Percentiles rank a stretch among this genome's conserved stretches.
These are phyloP conservation scores for Mesitornis unicolor DNA, from an alignment of 2,113 vertebrate genomes.

Conservation along the genomic window DNA sequence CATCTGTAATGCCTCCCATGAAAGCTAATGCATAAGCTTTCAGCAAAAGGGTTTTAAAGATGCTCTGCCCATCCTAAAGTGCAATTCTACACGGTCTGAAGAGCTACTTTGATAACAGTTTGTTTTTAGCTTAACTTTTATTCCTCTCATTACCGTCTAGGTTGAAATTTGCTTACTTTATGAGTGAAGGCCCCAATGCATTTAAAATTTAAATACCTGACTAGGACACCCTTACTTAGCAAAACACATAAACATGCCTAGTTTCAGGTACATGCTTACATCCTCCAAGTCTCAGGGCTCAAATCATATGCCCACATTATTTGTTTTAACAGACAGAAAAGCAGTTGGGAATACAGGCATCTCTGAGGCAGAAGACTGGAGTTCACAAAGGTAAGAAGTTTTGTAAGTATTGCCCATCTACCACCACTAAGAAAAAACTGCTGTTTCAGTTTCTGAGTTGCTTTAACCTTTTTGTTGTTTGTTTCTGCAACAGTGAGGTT, in stretches of 20 bases:
- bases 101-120: constrained; percentile 39
- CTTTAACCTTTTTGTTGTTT: not conserved
- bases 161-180: constrained; percentile 39
- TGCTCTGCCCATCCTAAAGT: constrained; percentile 42
- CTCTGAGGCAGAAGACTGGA: not conserved
- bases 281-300: not conserved
- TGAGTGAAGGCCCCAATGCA: not conserved
- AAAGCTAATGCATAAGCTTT: constrained; percentile 64
- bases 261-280: constrained; percentile 31
- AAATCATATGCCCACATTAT: not conserved
- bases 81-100: constrained; percentile 26
- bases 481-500: not conserved
- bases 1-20: constrained; percentile 61
- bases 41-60: constrained; percentile 57
- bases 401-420: not conserved
- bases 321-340: not conserved
- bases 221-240: constrained; percentile 46
- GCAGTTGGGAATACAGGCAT: not conserved
- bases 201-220: constrained; percentile 58
- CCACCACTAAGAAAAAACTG: not conserved
- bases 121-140: constrained; percentile 55
- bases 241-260: constrained; percentile 6
- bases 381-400: not conserved
- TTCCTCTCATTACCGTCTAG: constrained; percentile 23
- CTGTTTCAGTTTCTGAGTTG: not conserved